These are phyloP conservation scores for Chaetodon trifasciatus DNA, from an alignment of 2,797 vertebrate genomes.

Conservation along the genomic window DNA sequence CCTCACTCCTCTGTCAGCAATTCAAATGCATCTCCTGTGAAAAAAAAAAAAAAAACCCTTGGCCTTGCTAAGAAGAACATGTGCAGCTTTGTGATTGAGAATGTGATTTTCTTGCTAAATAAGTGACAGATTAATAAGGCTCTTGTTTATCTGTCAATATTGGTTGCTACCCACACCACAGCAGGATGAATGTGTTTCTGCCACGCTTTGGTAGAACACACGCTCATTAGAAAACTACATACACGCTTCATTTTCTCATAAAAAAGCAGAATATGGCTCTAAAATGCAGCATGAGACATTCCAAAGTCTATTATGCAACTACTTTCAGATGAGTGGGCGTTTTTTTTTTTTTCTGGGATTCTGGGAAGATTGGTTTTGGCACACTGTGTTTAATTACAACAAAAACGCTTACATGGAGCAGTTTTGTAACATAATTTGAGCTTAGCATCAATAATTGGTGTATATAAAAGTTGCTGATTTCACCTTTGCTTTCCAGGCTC, in stretches of 20 bases:
- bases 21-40: slow-evolving; percentile 63
- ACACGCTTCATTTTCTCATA: slow-evolving; percentile 67
- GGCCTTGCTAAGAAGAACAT: slow-evolving; percentile 49
- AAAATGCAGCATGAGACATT: slow-evolving; percentile 69
- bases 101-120: slow-evolving; percentile 37
- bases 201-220: slow-evolving; percentile 30
- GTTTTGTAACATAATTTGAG: slow-evolving; percentile 58
- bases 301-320: slow-evolving; percentile 66
- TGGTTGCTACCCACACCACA: slow-evolving; percentile 46
- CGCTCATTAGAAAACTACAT: slow-evolving; percentile 61
- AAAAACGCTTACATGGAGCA: slow-evolving; percentile 47
- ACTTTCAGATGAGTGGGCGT: slow-evolving; percentile 59
- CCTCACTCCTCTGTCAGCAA: slow-evolving; percentile 63
- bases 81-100: slow-evolving; percentile 44
- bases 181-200: slow-evolving; percentile 46
- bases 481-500: slow-evolving; percentile 55
- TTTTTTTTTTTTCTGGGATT: slow-evolving; percentile 34
- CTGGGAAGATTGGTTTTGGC: slow-evolving; percentile 65
- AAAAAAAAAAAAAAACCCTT: slow-evolving; percentile 32
- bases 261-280: slow-evolving; percentile 63
- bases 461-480: slow-evolving; percentile 68
- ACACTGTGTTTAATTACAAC: slow-evolving; percentile 53
- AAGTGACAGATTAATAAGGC: slow-evolving; percentile 42
- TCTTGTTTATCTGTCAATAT: slow-evolving; percentile 52
- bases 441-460: slow-evolving; percentile 50